Conservation (phyloP, 2,888 invertebrate genomes). For the Bombylius discolor region DNA sequence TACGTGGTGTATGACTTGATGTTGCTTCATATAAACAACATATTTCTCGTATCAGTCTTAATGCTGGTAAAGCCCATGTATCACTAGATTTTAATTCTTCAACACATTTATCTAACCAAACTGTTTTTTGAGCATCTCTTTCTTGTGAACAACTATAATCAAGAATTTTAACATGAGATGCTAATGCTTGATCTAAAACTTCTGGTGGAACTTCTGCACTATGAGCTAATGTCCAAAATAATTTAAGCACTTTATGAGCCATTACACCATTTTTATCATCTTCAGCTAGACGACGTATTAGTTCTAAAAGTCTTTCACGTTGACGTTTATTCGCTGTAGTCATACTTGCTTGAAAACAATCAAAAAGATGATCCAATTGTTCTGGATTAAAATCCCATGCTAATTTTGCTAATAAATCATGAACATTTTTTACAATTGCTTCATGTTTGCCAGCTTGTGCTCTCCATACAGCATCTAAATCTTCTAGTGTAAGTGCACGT, state of each 20-base stretch:
- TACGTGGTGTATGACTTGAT: conserved; percentile 30
- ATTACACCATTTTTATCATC: conserved; percentile 98
- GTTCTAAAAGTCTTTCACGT: conserved; percentile 84
- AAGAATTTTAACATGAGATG: conserved; percentile 90
- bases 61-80: conserved; percentile 85
- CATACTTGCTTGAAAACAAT: conserved; percentile 95
- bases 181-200: conserved; percentile 91
- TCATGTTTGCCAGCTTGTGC: conserved; percentile 97
- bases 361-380: conserved; percentile 92
- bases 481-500: conserved; percentile 72
- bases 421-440: conserved; percentile 95
- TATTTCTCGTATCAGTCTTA: conserved; percentile 91
- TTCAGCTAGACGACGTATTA: conserved; percentile 88
- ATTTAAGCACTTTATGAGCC: conserved; percentile 91
- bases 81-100: conserved; percentile 80
- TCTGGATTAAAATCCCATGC: conserved; percentile 98
- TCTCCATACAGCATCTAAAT: conserved; percentile 92
- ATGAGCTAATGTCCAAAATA: conserved; percentile 95
- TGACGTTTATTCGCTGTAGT: conserved; percentile 91
- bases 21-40: conserved; percentile 82
- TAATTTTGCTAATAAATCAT: conserved; percentile 87
- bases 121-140: conserved; percentile 87
- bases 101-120: conserved; percentile 93
- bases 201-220: conserved; percentile 93
- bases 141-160: conserved; percentile 97